A percentile compares a stretch with the other conserved stretches of the same genome.
Evolutionary conservation across 2,113 vertebrate species (phyloP).

Genomic region (Cricetomys ansorgei): DNA sequence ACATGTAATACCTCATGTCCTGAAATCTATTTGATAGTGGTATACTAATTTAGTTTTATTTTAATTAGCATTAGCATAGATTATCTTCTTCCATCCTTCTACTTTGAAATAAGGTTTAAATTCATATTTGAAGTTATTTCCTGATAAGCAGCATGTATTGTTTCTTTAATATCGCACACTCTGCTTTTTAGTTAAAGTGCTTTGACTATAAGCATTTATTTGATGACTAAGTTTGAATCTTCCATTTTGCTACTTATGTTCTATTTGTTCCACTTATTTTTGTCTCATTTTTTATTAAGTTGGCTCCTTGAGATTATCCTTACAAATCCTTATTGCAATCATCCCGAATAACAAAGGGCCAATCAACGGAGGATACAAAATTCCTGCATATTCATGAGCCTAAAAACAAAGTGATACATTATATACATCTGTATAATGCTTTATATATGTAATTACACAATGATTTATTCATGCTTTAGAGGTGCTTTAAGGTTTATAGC

Average conservation of each 20-base stretch:
- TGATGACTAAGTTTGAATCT: not conserved
- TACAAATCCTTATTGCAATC: not conserved
- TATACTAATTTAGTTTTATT: not conserved
- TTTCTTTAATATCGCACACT: not conserved
- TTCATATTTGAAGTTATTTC: not conserved
- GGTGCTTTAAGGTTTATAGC: not conserved
- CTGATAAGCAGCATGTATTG: not conserved
- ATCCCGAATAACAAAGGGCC: not conserved
- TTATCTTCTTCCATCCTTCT: not conserved
- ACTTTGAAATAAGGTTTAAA: not conserved
- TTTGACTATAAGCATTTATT: not conserved
- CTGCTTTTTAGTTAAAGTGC: not conserved
- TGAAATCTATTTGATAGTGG: constrained; percentile 18
- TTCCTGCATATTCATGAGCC: not conserved
- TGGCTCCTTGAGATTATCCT: not conserved
- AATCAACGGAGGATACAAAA: not conserved
- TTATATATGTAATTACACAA: not conserved
- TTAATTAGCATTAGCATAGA: not conserved
- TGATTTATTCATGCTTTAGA: not conserved
- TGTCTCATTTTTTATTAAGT: not conserved
- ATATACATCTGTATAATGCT: not conserved
- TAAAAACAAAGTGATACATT: not conserved
- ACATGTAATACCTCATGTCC: not conserved
- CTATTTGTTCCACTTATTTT: not conserved
- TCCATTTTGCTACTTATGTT: not conserved